These are phyloP conservation scores for Bradynema listronoti DNA, from an alignment of 1,140 invertebrate genomes.

Conservation along the genomic window DNA sequence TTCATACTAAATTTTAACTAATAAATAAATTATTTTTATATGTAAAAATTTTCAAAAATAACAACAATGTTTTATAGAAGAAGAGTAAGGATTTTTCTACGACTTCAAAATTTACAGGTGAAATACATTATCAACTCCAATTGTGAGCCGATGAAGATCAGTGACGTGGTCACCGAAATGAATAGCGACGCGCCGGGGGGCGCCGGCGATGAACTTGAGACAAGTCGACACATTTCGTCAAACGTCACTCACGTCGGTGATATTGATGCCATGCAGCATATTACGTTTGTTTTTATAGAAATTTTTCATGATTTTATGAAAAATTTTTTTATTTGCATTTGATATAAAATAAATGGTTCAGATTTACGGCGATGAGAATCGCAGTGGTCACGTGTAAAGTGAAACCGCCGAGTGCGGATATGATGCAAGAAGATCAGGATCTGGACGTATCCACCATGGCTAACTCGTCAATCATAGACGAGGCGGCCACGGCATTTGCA, in stretches of 20 bases:
- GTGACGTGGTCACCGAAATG: conserved; percentile 44
- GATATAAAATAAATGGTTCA: conserved; percentile 13
- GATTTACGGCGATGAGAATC: conserved; percentile 56
- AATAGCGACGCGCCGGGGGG: conserved; percentile 25
- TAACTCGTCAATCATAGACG: neutral
- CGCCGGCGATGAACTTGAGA: conserved; percentile 35
- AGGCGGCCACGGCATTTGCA: neutral
- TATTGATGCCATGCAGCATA: conserved; percentile 55
- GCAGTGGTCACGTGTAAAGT: conserved; percentile 58
- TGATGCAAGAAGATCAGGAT: conserved; percentile 23
- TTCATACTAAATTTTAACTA: too few relatives aligned
- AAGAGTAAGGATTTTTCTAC: too few relatives aligned
- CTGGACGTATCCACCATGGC: neutral
- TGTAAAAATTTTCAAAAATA: too few relatives aligned
- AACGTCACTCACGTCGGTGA: conserved; percentile 57
- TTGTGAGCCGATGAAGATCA: conserved; percentile 39
- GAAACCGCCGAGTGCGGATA: conserved; percentile 53
- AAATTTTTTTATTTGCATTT: too few relatives aligned
- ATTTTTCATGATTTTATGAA: too few relatives aligned
- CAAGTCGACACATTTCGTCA: conserved; percentile 50
- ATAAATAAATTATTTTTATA: too few relatives aligned
- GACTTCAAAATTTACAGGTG: conserved; percentile 33
- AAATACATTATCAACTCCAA: conserved; percentile 55
- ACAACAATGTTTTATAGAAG: too few relatives aligned
- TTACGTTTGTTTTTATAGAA: conserved; percentile 40